Conservation (phyloP, 2,888 invertebrate species). For the Scaptomyza reducta region DNA sequence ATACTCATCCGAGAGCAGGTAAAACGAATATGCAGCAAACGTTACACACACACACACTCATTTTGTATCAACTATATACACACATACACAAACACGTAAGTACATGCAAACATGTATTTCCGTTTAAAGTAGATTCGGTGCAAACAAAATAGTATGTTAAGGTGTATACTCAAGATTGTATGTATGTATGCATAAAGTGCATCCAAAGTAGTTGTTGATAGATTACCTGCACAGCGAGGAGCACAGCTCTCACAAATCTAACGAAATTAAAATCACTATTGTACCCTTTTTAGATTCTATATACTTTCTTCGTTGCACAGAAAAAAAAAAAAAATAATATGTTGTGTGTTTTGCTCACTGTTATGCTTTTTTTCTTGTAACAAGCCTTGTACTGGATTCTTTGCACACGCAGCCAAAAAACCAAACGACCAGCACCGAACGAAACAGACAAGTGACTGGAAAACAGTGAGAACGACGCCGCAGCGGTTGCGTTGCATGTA, state of each 20-base stretch:
- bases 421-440: slow-evolving; percentile 44
- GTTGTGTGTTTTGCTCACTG: slow-evolving; percentile 21
- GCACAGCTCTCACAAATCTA: slow-evolving; percentile 27
- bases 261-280: slow-evolving; percentile 9
- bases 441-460: slow-evolving; percentile 56
- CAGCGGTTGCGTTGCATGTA: slow-evolving; percentile 44
- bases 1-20: slow-evolving; percentile 30
- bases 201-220: slow-evolving; percentile 16
- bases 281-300: not conserved
- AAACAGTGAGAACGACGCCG: slow-evolving; percentile 49
- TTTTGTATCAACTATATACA: slow-evolving; percentile 30
- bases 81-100: slow-evolving; percentile 10
- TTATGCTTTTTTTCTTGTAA: slow-evolving; percentile 24
- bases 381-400: slow-evolving; percentile 32
- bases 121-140: slow-evolving; percentile 26
- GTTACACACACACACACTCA: slow-evolving; percentile 21
- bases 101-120: slow-evolving; percentile 40
- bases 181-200: slow-evolving; percentile 21
- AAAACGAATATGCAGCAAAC: slow-evolving; percentile 29
- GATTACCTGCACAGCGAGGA: slow-evolving; percentile 36
- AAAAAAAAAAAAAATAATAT: slow-evolving; percentile 28
- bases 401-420: slow-evolving; percentile 15
- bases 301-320: slow-evolving; percentile 8
- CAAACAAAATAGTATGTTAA: slow-evolving; percentile 42
- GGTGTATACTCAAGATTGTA: slow-evolving; percentile 31